Percentiles rank a stretch among this genome's conserved stretches.
Conservation (phyloP, 2,113 vertebrate species). For the Diphyllodes magnificus region DNA sequence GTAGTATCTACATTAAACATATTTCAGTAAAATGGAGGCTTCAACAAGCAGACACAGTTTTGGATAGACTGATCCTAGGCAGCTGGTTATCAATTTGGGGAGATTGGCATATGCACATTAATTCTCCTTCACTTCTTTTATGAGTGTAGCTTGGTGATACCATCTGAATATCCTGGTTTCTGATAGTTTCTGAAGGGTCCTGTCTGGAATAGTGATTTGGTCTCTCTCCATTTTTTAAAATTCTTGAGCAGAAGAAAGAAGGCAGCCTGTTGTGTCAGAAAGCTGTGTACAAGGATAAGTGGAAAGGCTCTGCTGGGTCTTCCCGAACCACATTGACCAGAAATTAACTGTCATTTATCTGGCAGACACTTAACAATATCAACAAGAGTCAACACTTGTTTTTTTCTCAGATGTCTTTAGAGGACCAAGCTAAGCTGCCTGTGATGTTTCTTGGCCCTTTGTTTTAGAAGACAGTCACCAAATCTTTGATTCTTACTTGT, state of each 20-base stretch:
- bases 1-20: not conserved
- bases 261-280: not conserved
- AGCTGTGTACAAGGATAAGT: not conserved
- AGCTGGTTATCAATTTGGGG: not conserved
- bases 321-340: not conserved
- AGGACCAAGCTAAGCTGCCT: not conserved
- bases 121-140: not conserved
- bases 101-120: not conserved
- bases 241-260: not conserved
- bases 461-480: not conserved
- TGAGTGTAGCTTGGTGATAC: not conserved
- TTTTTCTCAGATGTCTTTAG: not conserved
- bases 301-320: not conserved
- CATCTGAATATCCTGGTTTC: not conserved
- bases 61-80: not conserved
- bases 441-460: not conserved
- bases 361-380: not conserved
- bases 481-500: not conserved
- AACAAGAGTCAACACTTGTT: not conserved
- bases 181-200: not conserved
- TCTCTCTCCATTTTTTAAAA: not conserved
- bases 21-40: not conserved
- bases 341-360: not conserved
- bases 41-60: not conserved
- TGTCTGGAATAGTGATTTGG: not conserved